phyloP scores from a whole-genome alignment of 2,113 vertebrate genomes.

The Chelonoidis abingdonii region DNA sequence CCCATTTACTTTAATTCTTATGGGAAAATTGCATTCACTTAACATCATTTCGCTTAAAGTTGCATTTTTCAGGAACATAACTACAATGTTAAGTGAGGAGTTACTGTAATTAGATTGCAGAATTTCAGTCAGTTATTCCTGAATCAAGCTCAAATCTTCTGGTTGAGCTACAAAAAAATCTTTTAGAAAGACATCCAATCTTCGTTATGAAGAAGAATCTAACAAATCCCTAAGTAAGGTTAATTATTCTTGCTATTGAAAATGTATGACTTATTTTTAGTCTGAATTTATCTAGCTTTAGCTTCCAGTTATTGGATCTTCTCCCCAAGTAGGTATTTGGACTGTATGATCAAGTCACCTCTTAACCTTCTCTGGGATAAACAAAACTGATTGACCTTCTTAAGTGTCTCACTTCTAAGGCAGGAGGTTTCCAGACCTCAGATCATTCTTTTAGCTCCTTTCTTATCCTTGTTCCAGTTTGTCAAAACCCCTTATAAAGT shows the following conservation, averaged over 20 bases:
- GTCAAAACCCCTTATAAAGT: background rate
- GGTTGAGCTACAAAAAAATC: background rate
- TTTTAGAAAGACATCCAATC: background rate
- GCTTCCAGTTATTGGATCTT: background rate
- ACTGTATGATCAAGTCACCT: rapidly evolving
- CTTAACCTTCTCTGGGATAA: background rate
- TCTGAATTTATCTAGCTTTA: background rate
- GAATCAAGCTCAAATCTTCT: background rate
- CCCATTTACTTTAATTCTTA: no score
- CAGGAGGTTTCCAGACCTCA: background rate
- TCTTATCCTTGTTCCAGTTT: background rate
- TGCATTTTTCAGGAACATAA: no score
- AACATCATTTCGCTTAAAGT: no score
- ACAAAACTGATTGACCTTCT: background rate
- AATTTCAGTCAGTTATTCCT: background rate
- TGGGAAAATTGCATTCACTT: no score
- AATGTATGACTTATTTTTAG: background rate
- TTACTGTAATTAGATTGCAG: background rate
- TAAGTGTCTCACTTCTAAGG: background rate
- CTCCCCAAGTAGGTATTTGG: background rate
- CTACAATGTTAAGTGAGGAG: no score
- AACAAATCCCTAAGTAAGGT: background rate
- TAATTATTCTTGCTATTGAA: background rate
- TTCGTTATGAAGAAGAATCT: background rate
- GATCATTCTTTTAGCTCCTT: background rate